Evolutionary conservation across 2,797 vertebrate species (phyloP).

Genomic region (Sebastolobus alascanus): DNA sequence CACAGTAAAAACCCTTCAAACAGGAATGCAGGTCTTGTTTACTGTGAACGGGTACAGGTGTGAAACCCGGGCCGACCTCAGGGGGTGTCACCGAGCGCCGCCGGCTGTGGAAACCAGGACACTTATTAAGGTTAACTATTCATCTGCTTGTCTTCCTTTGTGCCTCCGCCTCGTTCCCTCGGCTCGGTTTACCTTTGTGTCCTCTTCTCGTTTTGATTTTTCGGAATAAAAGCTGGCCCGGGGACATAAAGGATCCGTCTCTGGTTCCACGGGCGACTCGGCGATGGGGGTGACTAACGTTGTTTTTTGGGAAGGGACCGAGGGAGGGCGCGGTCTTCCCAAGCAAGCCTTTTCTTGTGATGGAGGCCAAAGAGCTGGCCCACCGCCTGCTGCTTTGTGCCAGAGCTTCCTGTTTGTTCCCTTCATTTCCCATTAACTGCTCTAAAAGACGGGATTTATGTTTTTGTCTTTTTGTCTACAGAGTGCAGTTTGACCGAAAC

Average conservation of each 20-base stretch:
- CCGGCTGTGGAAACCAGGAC: constrained; percentile 71
- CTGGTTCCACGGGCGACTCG: constrained; percentile 36
- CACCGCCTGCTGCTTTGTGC: too few relatives aligned
- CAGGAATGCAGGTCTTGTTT: constrained; percentile 11
- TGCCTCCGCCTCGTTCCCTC: constrained; percentile 32
- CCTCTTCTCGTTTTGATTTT: constrained; percentile 26
- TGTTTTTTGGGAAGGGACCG: not conserved
- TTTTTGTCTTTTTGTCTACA: too few relatives aligned
- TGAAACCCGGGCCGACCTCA: constrained; percentile 17
- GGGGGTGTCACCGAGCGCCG: constrained; percentile 7
- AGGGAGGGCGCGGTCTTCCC: not conserved
- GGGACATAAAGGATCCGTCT: constrained; percentile 39
- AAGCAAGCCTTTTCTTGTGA: too few relatives aligned
- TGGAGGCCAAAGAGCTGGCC: too few relatives aligned
- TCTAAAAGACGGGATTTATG: too few relatives aligned
- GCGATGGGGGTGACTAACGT: not conserved
- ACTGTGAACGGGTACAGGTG: not conserved
- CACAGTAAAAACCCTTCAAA: not conserved
- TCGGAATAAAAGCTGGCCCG: constrained; percentile 32
- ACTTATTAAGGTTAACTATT: constrained; percentile 65
- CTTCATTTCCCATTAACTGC: too few relatives aligned
- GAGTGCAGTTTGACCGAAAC: too few relatives aligned
- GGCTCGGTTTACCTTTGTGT: constrained; percentile 60
- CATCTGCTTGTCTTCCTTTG: constrained; percentile 42
- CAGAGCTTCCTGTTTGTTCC: too few relatives aligned